Conservation (phyloP, 2,797 vertebrate genomes). For the Periophthalmus magnuspinnatus region DNA sequence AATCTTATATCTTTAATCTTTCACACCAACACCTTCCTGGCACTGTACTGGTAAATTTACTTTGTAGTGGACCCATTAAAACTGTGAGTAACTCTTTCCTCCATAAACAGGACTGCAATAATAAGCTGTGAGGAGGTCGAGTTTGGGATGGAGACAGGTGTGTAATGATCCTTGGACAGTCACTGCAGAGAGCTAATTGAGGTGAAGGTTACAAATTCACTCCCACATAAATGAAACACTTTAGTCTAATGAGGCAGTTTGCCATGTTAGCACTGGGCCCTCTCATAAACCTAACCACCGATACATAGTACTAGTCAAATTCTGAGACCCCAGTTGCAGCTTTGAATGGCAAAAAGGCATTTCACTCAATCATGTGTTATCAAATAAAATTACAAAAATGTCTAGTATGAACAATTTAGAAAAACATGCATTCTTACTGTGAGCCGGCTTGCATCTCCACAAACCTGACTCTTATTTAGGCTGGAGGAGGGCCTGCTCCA, state of each 20-base stretch:
- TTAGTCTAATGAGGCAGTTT: conserved; percentile 66
- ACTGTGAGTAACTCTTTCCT: conserved; percentile 12
- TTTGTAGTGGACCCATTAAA: conserved; percentile 58
- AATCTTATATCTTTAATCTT: neutral
- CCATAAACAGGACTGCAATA: neutral
- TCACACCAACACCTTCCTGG: neutral
- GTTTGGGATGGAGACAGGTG: conserved; percentile 38
- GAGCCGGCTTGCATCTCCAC: too few relatives aligned
- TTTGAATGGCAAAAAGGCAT: too few relatives aligned
- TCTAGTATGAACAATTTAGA: too few relatives aligned
- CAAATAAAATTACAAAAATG: too few relatives aligned
- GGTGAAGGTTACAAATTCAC: conserved; percentile 57
- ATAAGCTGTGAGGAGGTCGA: conserved; percentile 21
- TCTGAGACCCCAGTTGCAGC: too few relatives aligned
- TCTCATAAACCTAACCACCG: conserved; percentile 42
- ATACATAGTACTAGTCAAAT: conserved; percentile 17
- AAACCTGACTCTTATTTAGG: too few relatives aligned
- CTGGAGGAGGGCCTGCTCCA: too few relatives aligned
- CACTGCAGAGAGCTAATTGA: conserved; percentile 55
- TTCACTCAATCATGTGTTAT: too few relatives aligned
- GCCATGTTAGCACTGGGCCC: conserved; percentile 36
- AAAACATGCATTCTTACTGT: too few relatives aligned
- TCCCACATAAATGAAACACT: conserved; percentile 59
- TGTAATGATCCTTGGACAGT: conserved; percentile 54
- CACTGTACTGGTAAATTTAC: neutral